Conservation (phyloP, 2,797 vertebrate genomes). For the Sphaeramia orbicularis region DNA sequence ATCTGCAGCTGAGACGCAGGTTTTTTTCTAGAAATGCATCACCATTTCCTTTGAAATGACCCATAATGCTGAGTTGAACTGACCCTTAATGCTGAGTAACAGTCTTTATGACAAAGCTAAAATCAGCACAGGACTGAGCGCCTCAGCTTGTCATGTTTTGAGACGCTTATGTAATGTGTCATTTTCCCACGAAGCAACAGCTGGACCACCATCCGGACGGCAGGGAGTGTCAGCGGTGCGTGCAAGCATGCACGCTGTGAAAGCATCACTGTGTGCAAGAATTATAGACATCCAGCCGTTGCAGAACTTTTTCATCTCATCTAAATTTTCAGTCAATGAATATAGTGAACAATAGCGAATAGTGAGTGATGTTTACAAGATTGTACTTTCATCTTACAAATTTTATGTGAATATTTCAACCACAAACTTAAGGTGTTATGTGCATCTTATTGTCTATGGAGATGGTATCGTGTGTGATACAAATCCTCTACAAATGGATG, state of each 20-base stretch:
- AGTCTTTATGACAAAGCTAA: slow-evolving; percentile 25
- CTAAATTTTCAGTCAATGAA: background rate
- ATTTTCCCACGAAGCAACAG: slow-evolving; percentile 67
- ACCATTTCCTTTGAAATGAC: slow-evolving; percentile 30
- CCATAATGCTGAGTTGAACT: slow-evolving; percentile 14
- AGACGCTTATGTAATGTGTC: slow-evolving; percentile 62
- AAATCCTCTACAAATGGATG: slow-evolving; percentile 13
- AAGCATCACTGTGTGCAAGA: slow-evolving; percentile 10
- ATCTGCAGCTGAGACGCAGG: slow-evolving; percentile 1
- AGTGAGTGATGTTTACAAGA: no score
- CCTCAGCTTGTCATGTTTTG: slow-evolving; percentile 49
- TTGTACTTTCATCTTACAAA: background rate
- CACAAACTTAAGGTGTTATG: background rate
- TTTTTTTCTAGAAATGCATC: slow-evolving; percentile 30
- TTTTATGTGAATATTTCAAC: background rate
- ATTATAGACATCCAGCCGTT: background rate
- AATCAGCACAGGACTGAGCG: slow-evolving; percentile 18
- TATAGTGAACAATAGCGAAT: background rate
- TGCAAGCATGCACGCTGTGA: slow-evolving; percentile 19
- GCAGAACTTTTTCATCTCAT: background rate
- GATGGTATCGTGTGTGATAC: slow-evolving; percentile 1
- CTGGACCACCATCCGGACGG: slow-evolving; percentile 53
- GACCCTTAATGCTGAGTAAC: slow-evolving; percentile 13
- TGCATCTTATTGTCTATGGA: background rate
- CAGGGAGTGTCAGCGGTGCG: slow-evolving; percentile 21